Percentiles rank a stretch among this genome's conserved stretches.
Conservation (phyloP, 2,113 vertebrate genomes). For the Thymallus thymallus region DNA sequence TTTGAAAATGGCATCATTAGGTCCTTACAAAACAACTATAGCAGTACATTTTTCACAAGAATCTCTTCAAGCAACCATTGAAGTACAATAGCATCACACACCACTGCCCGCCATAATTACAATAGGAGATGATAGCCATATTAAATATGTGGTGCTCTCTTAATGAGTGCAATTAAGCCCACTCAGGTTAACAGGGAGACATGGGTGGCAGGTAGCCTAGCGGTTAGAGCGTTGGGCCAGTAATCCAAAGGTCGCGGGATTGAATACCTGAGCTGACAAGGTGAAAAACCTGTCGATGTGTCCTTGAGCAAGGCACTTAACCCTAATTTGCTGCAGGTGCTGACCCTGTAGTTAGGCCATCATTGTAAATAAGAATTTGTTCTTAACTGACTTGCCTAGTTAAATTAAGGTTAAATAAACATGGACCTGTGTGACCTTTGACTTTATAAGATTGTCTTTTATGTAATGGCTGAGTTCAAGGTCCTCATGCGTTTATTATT, state of each 20-base stretch:
- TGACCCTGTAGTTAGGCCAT: no score
- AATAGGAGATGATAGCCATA: background rate
- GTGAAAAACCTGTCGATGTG: no score
- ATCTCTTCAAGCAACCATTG: background rate
- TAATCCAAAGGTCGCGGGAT: no score
- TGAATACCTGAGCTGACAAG: no score
- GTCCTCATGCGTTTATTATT: background rate
- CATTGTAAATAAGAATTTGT: no score
- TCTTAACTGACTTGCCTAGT: no score
- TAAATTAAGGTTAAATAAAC: no score
- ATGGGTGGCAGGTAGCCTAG: no score
- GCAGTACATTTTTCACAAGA: background rate
- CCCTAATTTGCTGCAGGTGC: no score
- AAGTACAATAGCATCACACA: background rate
- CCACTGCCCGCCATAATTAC: constrained; percentile 8
- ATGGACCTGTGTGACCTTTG: constrained; percentile 20
- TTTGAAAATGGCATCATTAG: background rate
- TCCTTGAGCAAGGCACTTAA: no score
- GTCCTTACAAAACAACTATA: background rate
- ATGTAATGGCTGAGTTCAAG: background rate
- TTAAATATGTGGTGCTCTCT: background rate
- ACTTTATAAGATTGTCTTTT: constrained; percentile 9
- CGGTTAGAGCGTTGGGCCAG: no score
- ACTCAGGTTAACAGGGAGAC: background rate
- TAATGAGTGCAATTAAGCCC: constrained; percentile 12